phyloP scores from a whole-genome alignment of 2,888 invertebrate genomes.

The Eupithecia pulchellata region DNA sequence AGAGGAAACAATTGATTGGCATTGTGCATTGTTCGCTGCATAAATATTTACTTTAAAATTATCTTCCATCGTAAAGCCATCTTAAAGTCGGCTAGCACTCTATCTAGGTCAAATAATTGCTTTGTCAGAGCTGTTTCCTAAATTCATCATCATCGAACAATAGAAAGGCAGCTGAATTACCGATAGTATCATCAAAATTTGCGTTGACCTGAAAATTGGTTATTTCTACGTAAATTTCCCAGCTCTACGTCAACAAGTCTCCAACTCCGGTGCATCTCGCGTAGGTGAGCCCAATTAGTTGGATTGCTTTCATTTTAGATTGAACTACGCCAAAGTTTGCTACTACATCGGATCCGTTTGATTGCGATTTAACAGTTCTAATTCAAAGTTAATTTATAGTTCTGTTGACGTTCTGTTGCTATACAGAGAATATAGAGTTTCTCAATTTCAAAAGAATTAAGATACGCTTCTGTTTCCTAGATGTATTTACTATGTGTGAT shows the following conservation, averaged over 20 bases:
- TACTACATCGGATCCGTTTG: conserved; percentile 15
- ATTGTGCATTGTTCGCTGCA: conserved; percentile 48
- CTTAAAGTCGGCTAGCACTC: conserved; percentile 22
- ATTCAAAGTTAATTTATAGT: background rate
- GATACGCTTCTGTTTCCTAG: background rate
- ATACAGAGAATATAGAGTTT: background rate
- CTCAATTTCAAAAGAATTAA: background rate
- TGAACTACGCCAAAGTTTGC: conserved; percentile 26
- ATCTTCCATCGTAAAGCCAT: conserved; percentile 40
- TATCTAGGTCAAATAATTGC: conserved; percentile 46
- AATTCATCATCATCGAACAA: conserved; percentile 28
- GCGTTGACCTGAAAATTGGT: conserved; percentile 34
- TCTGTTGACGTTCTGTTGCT: background rate
- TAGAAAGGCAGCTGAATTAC: conserved; percentile 17
- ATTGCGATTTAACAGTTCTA: conserved; percentile 16
- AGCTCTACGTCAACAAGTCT: conserved; percentile 26
- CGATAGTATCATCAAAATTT: conserved; percentile 38
- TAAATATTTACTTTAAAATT: conserved; percentile 46
- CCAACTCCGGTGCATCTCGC: conserved; percentile 9
- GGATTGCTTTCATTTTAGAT: conserved; percentile 34
- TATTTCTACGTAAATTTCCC: conserved; percentile 27
- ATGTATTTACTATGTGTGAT: background rate
- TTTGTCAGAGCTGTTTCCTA: conserved; percentile 40
- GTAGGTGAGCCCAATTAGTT: conserved; percentile 24
- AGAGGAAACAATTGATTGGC: conserved; percentile 52